Evolutionary conservation across 2,113 vertebrate species (phyloP), one percentile per base, ranked within the genome.

Genomic region (Theristicus caerulescens): DNA sequence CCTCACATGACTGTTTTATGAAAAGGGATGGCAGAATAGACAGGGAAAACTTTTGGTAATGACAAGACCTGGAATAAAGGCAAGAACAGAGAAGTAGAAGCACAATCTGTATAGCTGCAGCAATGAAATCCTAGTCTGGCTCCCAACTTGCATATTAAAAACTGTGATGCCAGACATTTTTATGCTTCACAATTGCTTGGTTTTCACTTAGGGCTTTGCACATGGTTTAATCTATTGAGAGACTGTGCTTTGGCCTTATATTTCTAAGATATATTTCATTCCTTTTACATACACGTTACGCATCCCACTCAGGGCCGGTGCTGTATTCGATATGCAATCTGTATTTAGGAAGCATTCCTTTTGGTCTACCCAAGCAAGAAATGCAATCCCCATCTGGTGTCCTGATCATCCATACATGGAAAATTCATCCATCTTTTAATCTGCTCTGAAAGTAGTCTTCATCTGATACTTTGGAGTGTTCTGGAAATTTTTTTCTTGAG

Each of bases 191-290:
- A 71, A 64, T 88, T 78, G 6, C 82, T 90, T 92, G 46, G 13
- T 88, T 95, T 95, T 90, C 59, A 55, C 67, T 88, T 78, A 51
- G 20, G 67, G 46, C 47, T 92, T 91, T 95, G 42, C 52, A 87
- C 44, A 16, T 46, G n/a, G 62, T 88, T 91, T 49, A 89, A 90
- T 90, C 61, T 54, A 65, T 54, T 54, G 49, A 88, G 14, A 80
- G 16, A 58, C 7, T 73, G 11, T 58, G 58, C 20, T 40, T 93
- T 86, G 40, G 44, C 59, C 65, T 67, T 76, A 5, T 70, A 66
- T 66, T 86, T 91, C 58, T 70, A 85, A 94, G 57, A 69, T 38
- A 16, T 21, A 76, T 85, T 90, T 91, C 24, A 72, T 88, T 85
- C 24, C 10, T 72, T 87, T 82, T 88, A 62, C 31, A 70, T 54